Base-by-base conservation (phyloP, 64 coral and sea anemone species). In the Actinia equina region DNA sequence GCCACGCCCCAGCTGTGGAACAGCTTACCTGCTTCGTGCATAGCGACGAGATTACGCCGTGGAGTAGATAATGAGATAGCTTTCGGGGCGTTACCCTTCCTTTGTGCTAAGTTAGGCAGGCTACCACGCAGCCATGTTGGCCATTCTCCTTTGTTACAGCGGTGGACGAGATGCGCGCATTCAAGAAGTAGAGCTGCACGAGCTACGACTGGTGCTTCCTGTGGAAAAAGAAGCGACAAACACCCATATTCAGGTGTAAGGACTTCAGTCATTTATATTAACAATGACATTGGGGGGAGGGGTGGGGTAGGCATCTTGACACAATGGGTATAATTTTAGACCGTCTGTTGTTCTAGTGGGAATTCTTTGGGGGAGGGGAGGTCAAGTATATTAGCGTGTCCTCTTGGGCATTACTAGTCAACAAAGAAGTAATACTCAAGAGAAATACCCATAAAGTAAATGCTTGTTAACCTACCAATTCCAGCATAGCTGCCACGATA, bases 161-260 rank as follows among this genome's bases (percentile, higher is more conserved):
- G 91, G 49, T 97, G 79, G 13, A 97, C 94, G 37, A 97, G 63
- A 55, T 89, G 52, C 52, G 91, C 92, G 45, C 94, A 97, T 45
- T 97, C 94, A 42, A 97, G 45, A 4, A 97, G 85, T 23, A 97
- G 88, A 22, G 87, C 80, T 82, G 94, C 94, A 43, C 94, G 88
- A 17, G 94, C 94, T 19, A 97, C 70, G 9, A 93, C 91, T 70
- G 94, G 94, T 49, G 94, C 94, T 84, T 97, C 94, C 94, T 97
- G 43, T 67, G 44, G 27, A 3, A 52, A 55, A 80, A 45, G 71
- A 20, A 54, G 10, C 18, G 3, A 2, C 25, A 27, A 5, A 14
- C 27, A 37, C 30, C 30, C 30, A 0, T 37, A 37, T 37, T 37
- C 30, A 37, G 30, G 30, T 1, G 30, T 37, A 37, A 37, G 30